These are phyloP conservation scores for Oconnorella tubifera DNA, from an alignment of 2,888 invertebrate species.

Conservation along the genomic window DNA sequence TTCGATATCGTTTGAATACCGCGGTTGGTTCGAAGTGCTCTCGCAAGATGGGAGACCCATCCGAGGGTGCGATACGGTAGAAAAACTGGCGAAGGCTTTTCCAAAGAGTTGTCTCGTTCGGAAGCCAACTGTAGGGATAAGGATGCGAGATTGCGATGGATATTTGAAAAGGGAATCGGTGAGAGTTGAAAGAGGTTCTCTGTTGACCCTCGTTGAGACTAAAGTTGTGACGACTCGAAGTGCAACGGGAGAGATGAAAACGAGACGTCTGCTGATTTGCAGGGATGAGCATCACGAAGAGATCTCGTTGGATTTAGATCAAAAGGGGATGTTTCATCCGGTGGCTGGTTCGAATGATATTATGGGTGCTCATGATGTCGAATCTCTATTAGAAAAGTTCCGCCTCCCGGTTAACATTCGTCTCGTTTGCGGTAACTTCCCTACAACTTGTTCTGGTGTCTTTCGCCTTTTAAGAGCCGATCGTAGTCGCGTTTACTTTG, in stretches of 20 bases:
- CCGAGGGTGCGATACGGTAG: slow-evolving; percentile 80
- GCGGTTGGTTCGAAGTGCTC: slow-evolving; percentile 87
- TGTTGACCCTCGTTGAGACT: slow-evolving; percentile 47
- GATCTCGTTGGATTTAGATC: slow-evolving; percentile 77
- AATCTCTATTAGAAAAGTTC: slow-evolving; percentile 76
- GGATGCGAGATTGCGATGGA: no score
- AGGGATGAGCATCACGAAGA: slow-evolving; percentile 79
- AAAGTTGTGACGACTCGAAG: neutral
- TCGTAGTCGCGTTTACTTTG: slow-evolving; percentile 5
- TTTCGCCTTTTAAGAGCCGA: slow-evolving; percentile 10
- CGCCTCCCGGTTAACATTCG: slow-evolving; percentile 86
- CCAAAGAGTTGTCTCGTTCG: slow-evolving; percentile 68
- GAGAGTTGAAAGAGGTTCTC: slow-evolving; percentile 43
- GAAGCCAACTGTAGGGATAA: slow-evolving; percentile 48
- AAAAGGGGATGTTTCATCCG: slow-evolving; percentile 85
- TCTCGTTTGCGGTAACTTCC: slow-evolving; percentile 79
- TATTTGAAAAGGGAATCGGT: no score
- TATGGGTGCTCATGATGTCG: slow-evolving; percentile 87
- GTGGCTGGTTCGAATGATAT: slow-evolving; percentile 89
- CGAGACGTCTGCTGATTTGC: slow-evolving; percentile 71
- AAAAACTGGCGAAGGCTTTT: slow-evolving; percentile 67
- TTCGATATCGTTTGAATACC: slow-evolving; percentile 59
- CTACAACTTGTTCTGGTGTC: slow-evolving; percentile 5
- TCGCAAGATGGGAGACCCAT: slow-evolving; percentile 90
- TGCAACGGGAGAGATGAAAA: slow-evolving; percentile 31